phyloP scores from a whole-genome alignment of 1,140 invertebrate genomes.

The Chionoecetes opilio region DNA sequence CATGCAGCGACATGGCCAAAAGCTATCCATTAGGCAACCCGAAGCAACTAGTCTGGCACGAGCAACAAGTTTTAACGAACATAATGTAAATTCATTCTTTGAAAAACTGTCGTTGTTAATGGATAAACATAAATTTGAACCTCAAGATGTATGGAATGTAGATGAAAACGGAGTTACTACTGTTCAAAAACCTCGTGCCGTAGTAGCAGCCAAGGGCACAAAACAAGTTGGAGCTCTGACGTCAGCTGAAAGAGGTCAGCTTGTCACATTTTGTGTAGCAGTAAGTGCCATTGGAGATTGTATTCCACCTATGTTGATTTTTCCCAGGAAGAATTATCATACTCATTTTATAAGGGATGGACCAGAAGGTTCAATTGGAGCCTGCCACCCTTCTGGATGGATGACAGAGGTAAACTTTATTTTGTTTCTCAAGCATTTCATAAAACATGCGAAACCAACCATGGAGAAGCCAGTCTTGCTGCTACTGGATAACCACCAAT shows the following conservation, averaged over 20 bases:
- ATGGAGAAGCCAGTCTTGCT: constrained; percentile 31
- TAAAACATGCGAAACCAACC: background rate
- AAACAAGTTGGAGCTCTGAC: constrained; percentile 45
- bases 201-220: constrained; percentile 32
- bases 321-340: constrained; percentile 55
- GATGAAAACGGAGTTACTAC: constrained; percentile 53
- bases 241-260: constrained; percentile 47
- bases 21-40: constrained; percentile 27
- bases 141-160: constrained; percentile 40
- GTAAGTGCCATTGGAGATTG: constrained; percentile 57
- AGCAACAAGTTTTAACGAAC: constrained; percentile 40
- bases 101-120: background rate
- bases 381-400: constrained; percentile 49
- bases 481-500: constrained; percentile 46
- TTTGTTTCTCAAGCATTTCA: constrained; percentile 27
- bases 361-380: constrained; percentile 47
- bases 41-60: constrained; percentile 15
- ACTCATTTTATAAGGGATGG: constrained; percentile 43
- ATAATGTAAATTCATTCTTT: constrained; percentile 34
- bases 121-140: constrained; percentile 37
- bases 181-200: constrained; percentile 56
- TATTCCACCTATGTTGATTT: constrained; percentile 60
- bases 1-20: constrained; percentile 31
- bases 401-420: constrained; percentile 23
- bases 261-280: constrained; percentile 64